Evolutionary conservation across 2,113 vertebrate genomes (phyloP).

Genomic region (Syrrhaptes paradoxus): DNA sequence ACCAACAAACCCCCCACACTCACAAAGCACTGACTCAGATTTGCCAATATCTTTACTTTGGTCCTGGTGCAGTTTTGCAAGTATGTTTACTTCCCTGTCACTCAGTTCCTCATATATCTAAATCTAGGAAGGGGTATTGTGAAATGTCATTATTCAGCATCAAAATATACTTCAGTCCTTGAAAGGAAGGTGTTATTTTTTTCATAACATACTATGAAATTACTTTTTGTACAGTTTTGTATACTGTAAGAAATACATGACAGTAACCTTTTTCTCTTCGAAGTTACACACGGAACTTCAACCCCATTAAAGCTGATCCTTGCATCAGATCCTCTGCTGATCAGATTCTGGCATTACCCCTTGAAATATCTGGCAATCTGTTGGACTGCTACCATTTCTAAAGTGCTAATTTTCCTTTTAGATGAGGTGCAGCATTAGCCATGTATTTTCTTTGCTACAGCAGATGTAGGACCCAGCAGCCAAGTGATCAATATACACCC

Average conservation of each 20-base stretch:
- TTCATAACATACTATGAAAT: neutral
- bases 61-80: neutral
- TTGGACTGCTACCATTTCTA: neutral
- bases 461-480: conserved; percentile 8
- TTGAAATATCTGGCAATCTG: neutral
- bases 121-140: accelerated
- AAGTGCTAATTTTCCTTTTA: neutral
- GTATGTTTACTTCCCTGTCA: neutral
- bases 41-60: neutral
- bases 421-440: neutral
- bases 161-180: neutral
- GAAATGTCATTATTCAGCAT: neutral
- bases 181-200: neutral
- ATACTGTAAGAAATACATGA: neutral
- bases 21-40: neutral
- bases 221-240: neutral
- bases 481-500: neutral
- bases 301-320: neutral
- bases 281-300: neutral
- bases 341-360: neutral
- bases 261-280: neutral
- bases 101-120: neutral
- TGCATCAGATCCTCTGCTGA: neutral
- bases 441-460: neutral
- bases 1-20: accelerated